Conservation (phyloP, 2,113 vertebrate species). For the Sphaerodactylus townsendi region DNA sequence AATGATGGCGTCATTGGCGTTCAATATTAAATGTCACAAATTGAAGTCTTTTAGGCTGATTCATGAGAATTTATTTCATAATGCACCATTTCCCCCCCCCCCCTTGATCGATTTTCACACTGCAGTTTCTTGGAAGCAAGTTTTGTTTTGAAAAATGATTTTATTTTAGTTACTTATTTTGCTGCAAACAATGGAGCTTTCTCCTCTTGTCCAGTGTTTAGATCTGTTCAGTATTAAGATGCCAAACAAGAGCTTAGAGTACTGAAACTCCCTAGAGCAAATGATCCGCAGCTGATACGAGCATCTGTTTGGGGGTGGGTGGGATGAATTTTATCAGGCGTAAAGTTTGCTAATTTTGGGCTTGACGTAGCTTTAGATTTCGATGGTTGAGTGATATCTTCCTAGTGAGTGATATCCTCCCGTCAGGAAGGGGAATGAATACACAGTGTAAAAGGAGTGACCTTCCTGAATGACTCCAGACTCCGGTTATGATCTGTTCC, state of each 20-base stretch:
- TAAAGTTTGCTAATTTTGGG: conserved; percentile 11
- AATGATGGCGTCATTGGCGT: not conserved
- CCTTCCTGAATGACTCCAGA: conserved; percentile 16
- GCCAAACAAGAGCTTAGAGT: too few relatives aligned
- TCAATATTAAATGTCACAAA: not conserved
- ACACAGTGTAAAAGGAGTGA: conserved; percentile 36
- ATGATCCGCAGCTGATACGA: too few relatives aligned
- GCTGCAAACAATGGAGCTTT: too few relatives aligned
- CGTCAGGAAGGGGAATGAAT: conserved; percentile 42
- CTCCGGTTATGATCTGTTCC: conserved; percentile 52
- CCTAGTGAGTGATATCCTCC: conserved; percentile 27
- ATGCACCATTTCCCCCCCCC: too few relatives aligned
- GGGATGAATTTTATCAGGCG: conserved; percentile 10
- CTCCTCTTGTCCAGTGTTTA: too few relatives aligned
- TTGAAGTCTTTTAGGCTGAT: not conserved
- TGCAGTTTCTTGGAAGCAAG: too few relatives aligned
- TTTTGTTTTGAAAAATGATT: too few relatives aligned
- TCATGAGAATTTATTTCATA: too few relatives aligned
- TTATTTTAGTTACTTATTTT: too few relatives aligned
- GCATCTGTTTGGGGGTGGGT: not conserved
- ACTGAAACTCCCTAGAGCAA: too few relatives aligned
- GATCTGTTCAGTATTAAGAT: too few relatives aligned
- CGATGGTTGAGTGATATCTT: conserved; percentile 14
- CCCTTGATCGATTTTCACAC: too few relatives aligned
- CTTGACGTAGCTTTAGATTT: conserved; percentile 31